phyloP scores from a whole-genome alignment of 2,888 invertebrate species.

The Merodon equestris region DNA sequence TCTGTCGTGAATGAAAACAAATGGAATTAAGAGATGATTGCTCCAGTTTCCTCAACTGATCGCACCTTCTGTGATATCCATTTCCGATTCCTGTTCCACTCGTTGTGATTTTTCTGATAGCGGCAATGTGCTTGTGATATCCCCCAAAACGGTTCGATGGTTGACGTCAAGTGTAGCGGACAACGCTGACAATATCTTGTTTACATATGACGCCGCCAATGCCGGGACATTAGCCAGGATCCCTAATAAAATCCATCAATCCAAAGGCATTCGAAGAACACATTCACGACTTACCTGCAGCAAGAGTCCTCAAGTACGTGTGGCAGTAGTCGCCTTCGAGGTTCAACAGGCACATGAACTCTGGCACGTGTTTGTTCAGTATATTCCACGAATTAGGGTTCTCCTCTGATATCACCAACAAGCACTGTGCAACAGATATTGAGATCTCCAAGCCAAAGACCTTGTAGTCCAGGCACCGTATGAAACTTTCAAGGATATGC shows the following conservation, averaged over 20 bases:
- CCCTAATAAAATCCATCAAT: slow-evolving; percentile 71
- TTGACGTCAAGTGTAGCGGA: slow-evolving; percentile 81
- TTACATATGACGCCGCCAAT: slow-evolving; percentile 79
- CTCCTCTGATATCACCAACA: slow-evolving; percentile 86
- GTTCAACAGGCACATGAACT: slow-evolving; percentile 78
- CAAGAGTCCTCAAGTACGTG: slow-evolving; percentile 81
- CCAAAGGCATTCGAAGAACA: neutral
- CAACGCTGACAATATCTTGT: slow-evolving; percentile 80
- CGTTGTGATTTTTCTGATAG: slow-evolving; percentile 27
- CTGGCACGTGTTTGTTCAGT: slow-evolving; percentile 80
- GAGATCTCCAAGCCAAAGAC: slow-evolving; percentile 82
- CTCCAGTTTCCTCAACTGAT: neutral
- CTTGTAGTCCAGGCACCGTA: slow-evolving; percentile 81
- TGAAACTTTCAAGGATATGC: slow-evolving; percentile 82
- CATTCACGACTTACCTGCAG: slow-evolving; percentile 77
- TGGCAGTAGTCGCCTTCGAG: slow-evolving; percentile 73
- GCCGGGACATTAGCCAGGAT: slow-evolving; percentile 81
- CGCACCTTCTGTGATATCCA: slow-evolving; percentile 71
- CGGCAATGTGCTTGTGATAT: slow-evolving; percentile 64
- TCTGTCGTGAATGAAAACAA: slow-evolving; percentile 15
- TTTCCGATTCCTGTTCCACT: slow-evolving; percentile 71
- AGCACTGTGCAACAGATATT: slow-evolving; percentile 83
- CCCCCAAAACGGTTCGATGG: slow-evolving; percentile 80
- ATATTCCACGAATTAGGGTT: slow-evolving; percentile 82
- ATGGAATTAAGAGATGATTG: neutral